Evolutionary conservation across 2,113 vertebrate genomes (phyloP), one percentile per base, ranked within the genome.

Genomic region (Neotragus pygmaeus): DNA sequence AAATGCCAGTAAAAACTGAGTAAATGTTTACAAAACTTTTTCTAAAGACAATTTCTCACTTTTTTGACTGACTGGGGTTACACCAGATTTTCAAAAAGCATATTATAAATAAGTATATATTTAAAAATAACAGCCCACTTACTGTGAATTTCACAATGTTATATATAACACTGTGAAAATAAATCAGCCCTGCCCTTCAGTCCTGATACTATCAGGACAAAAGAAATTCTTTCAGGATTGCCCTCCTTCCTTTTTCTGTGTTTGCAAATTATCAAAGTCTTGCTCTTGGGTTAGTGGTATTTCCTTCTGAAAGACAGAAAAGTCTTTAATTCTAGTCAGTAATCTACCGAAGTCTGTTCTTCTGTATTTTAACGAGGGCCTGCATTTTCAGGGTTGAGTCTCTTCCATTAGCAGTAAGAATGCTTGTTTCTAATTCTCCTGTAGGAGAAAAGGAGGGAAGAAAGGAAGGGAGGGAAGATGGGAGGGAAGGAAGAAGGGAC

Each of bases 11-110:
- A 90, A 96, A 98, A 98, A 53, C 2, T 3, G 27, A 93, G 49
- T 45, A 84, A 97, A 96, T 39, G 6, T 55, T 73, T 53, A 92
- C 23, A 77, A 60, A 96, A 78, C 5, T 53, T 94, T 96, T 96
- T 77, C 82, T 97, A 94, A 70, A 84, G 75, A 15, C 30, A 0
- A 0, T 90, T 77, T 96, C 23, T 64, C 93, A 91, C 17, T 62
- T 73, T 91, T 0, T 88, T 96, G 90, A 98, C 96, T 98, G 83
- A 98, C 95, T 95, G 23, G 94, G 58, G 78, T 95, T 98, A 97
- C 5, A 95, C 57, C 53, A 30, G 13, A 30, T 92, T 92, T 90
- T 75, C 27, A 60, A 57, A 88, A 47, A 82, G 5, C 12, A 70
- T 53, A 83, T 58, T 77, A 70, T 77, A 93, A 91, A 53, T 78